Percentiles rank a stretch among this genome's conserved stretches.
phyloP scores from a whole-genome alignment of 2,113 vertebrate genomes.

The Astur gentilis region DNA sequence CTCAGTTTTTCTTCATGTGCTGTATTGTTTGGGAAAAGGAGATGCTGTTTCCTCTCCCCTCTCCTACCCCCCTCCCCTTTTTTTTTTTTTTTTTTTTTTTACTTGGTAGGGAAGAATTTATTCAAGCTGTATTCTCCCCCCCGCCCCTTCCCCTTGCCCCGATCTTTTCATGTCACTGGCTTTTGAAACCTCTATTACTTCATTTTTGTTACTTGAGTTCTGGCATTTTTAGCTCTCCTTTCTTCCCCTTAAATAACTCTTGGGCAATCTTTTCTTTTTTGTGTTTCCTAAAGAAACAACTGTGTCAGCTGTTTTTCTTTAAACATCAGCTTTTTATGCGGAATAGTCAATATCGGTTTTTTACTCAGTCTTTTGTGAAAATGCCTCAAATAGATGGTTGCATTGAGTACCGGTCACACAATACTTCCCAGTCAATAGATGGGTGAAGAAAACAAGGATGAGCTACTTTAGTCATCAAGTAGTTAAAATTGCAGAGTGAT shows the following conservation, averaged over 20 bases:
- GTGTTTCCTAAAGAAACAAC: not conserved
- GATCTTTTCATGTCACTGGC: not conserved
- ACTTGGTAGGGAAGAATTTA: not conserved
- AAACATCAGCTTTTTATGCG: not conserved
- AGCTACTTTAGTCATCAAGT: not conserved
- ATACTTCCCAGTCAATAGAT: not conserved
- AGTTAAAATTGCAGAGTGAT: not conserved
- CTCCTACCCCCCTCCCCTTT: too few species aligned
- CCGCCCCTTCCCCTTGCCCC: too few species aligned
- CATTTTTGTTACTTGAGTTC: slow-evolving; percentile 3
- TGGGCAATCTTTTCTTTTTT: not conserved
- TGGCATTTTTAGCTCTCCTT: slow-evolving; percentile 1
- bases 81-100: not conserved
- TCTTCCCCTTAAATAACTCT: slow-evolving; percentile 30
- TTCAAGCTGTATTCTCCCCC: not conserved
- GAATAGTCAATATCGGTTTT: not conserved
- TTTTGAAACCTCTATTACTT: slow-evolving; percentile 18
- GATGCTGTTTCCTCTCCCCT: not conserved
- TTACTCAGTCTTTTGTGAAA: not conserved
- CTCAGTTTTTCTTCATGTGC: not conserved
- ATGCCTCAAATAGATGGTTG: not conserved
- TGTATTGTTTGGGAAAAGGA: not conserved
- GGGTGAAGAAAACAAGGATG: not conserved
- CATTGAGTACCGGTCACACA: not conserved
- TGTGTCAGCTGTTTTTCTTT: not conserved